Evolutionary conservation across 2,113 vertebrate species (phyloP).

Genomic region (Gnathonemus longibarbis): DNA sequence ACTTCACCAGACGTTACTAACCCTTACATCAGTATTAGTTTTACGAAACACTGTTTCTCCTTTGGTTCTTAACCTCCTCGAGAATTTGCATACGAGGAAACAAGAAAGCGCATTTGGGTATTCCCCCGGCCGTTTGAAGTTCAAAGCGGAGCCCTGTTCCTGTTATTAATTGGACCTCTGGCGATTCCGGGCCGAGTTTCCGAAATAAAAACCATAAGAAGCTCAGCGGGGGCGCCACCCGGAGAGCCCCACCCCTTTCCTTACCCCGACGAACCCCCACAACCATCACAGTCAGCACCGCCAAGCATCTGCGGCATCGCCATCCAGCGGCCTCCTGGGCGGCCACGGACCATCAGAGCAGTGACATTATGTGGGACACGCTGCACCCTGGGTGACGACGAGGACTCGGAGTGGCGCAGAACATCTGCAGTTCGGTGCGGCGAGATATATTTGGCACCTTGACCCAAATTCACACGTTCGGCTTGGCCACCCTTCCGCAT

Average conservation of each 20-base stretch:
- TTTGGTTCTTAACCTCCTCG: background rate
- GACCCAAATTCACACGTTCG: slow-evolving; percentile 16
- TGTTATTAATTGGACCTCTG: slow-evolving; percentile 42
- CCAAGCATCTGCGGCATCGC: background rate
- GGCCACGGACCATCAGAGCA: background rate
- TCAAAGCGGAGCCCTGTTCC: slow-evolving; percentile 33
- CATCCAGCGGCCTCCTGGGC: background rate
- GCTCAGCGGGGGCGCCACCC: background rate
- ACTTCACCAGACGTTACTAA: background rate
- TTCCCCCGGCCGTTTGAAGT: slow-evolving; percentile 19
- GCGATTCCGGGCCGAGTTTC: slow-evolving; percentile 29
- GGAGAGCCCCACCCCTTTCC: background rate
- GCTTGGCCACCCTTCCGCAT: background rate
- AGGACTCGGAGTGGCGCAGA: background rate
- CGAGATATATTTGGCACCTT: slow-evolving; percentile 19
- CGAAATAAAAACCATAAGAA: slow-evolving; percentile 8
- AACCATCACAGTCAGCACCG: background rate
- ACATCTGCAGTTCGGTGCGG: background rate
- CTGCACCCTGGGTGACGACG: background rate
- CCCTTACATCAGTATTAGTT: slow-evolving; percentile 10
- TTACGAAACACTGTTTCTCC: background rate
- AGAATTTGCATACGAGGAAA: slow-evolving; percentile 19
- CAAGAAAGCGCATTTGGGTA: slow-evolving; percentile 23
- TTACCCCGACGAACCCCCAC: background rate
- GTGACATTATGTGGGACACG: background rate